Conservation (phyloP, 2,888 invertebrate species). For the Celastrina argiolus region DNA sequence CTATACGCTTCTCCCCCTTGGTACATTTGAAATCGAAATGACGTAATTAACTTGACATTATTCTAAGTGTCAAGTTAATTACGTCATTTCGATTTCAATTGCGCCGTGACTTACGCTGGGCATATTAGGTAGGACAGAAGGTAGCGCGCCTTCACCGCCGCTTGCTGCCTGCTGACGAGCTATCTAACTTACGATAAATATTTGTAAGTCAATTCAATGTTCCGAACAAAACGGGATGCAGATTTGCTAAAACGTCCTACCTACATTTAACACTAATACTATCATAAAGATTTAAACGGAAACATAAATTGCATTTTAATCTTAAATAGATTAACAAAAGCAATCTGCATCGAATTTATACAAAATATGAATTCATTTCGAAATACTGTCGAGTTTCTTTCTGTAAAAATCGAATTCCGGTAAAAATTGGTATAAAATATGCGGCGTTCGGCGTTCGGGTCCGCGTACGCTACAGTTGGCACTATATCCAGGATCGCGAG, state of each 20-base stretch:
- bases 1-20: too few species aligned
- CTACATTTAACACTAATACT: neutral
- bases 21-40: too few species aligned
- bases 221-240: neutral
- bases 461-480: neutral
- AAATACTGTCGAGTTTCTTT: neutral
- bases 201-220: neutral
- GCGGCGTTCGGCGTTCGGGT: too few species aligned
- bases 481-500: neutral
- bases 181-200: too few species aligned
- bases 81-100: neutral
- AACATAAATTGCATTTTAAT: neutral
- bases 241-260: neutral
- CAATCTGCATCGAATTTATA: too few species aligned
- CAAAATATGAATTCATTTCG: neutral
- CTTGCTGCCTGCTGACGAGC: neutral
- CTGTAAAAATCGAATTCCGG: neutral
- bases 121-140: too few species aligned
- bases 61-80: neutral
- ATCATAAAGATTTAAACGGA: neutral
- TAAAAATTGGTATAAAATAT: neutral
- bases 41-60: neutral
- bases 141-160: neutral
- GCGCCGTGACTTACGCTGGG: too few species aligned
- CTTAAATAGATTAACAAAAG: too few species aligned